Evolutionary conservation across 2,113 vertebrate species (phyloP).

Genomic region (Hippocampus mohnikei): DNA sequence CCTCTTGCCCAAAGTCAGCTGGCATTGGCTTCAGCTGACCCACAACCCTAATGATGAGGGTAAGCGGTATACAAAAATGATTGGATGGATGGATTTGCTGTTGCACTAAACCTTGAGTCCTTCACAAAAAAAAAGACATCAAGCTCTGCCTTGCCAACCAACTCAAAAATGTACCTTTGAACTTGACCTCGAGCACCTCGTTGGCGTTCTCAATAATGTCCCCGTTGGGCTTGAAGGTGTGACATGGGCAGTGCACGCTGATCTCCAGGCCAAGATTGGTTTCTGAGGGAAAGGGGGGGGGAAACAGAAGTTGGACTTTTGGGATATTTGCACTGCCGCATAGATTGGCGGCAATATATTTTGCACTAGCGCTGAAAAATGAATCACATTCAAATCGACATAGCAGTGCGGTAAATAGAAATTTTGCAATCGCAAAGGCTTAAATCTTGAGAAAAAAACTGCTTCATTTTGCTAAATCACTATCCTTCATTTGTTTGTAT

Average conservation of each 20-base stretch:
- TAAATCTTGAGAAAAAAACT: too few species aligned
- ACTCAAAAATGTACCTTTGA: conserved; percentile 80
- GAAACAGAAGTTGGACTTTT: background rate
- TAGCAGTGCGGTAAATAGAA: too few species aligned
- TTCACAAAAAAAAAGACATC: background rate
- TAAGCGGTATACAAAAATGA: background rate
- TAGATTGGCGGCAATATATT: background rate
- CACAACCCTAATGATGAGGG: background rate
- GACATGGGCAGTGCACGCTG: conserved; percentile 93
- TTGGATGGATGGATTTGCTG: background rate
- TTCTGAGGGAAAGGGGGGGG: conserved; percentile 73
- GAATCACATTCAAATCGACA: too few species aligned
- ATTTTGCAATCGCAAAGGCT: too few species aligned
- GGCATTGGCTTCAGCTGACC: background rate
- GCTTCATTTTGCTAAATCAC: too few species aligned
- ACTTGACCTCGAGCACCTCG: conserved; percentile 92
- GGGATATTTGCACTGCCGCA: background rate
- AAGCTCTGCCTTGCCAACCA: background rate
- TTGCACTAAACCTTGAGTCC: background rate
- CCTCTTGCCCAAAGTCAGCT: too few species aligned
- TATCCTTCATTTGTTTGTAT: too few species aligned
- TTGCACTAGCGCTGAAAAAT: background rate
- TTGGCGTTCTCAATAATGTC: conserved; percentile 87
- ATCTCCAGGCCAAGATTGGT: conserved; percentile 94
- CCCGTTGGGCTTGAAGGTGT: conserved; percentile 91